Conservation (phyloP, 2,888 invertebrate species). For the Thymelicus acteon region DNA sequence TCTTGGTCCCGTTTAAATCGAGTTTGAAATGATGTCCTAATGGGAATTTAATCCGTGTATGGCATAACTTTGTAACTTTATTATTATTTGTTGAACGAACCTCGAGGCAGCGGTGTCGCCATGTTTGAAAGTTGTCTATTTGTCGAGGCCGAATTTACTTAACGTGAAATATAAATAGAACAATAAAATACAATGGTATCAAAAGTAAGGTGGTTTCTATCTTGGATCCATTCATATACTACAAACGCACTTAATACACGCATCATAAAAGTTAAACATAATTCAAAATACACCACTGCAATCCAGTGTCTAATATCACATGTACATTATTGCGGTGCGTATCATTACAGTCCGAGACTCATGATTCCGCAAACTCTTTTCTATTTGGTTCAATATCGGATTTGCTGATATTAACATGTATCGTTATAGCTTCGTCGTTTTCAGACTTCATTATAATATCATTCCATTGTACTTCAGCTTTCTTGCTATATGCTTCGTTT, state of each 20-base stretch:
- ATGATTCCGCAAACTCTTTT: slow-evolving; percentile 63
- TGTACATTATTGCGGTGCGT: slow-evolving; percentile 15
- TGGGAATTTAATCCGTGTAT: neutral
- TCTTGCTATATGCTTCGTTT: slow-evolving; percentile 77
- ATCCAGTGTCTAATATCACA: slow-evolving; percentile 41
- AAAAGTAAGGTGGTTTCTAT: slow-evolving; percentile 5
- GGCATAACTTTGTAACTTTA: neutral
- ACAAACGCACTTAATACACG: slow-evolving; percentile 1
- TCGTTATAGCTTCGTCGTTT: slow-evolving; percentile 77
- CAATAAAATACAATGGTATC: neutral
- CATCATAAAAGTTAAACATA: slow-evolving; percentile 32
- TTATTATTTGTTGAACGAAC: neutral
- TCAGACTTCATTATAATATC: slow-evolving; percentile 76
- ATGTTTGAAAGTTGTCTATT: slow-evolving; percentile 18
- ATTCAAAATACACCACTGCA: slow-evolving; percentile 22
- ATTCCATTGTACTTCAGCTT: slow-evolving; percentile 79
- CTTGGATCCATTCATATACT: neutral
- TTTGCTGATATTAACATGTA: slow-evolving; percentile 77
- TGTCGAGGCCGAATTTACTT: slow-evolving; percentile 1
- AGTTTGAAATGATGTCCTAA: too few species aligned
- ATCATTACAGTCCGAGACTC: slow-evolving; percentile 40
- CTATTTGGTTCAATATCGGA: slow-evolving; percentile 53
- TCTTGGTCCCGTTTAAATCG: neutral
- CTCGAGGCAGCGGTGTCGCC: neutral
- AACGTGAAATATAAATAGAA: neutral